phyloP scores from a whole-genome alignment of 2,888 invertebrate species.

The Diarsia dahlii region DNA sequence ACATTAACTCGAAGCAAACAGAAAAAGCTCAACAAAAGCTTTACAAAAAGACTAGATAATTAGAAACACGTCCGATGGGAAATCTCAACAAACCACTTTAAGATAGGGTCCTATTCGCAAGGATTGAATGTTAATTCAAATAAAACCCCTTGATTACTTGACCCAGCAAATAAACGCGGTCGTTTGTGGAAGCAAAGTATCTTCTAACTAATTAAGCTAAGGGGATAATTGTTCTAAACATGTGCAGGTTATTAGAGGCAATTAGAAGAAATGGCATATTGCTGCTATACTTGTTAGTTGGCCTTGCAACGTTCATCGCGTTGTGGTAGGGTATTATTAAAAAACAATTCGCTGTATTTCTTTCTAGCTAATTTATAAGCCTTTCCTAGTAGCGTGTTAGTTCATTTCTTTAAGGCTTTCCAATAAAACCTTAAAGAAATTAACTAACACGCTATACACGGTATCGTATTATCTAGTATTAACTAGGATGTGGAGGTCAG shows the following conservation, averaged over 20 bases:
- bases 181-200: constrained; percentile 5
- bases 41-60: constrained; percentile 32
- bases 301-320: not conserved
- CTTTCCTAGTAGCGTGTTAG: not conserved
- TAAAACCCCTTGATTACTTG: constrained; percentile 15
- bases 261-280: constrained; percentile 30
- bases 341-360: constrained; percentile 17
- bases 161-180: constrained; percentile 17
- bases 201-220: constrained; percentile 12
- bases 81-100: constrained; percentile 40
- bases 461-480: too few relatives aligned
- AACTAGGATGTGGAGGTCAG: too few relatives aligned
- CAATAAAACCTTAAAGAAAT: too few relatives aligned
- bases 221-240: constrained; percentile 32
- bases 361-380: not conserved
- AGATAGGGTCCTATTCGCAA: constrained; percentile 22
- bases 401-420: not conserved
- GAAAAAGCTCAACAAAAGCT: not conserved
- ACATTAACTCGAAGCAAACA: not conserved
- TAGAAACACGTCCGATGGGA: constrained; percentile 45
- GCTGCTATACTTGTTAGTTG: not conserved
- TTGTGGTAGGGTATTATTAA: not conserved
- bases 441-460: too few relatives aligned
- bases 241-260: constrained; percentile 8
- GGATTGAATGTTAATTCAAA: constrained; percentile 31